A percentile compares a stretch with the other conserved stretches of the same genome.
Evolutionary conservation across 2,113 vertebrate species (phyloP).

Genomic region (Phoxinus phoxinus): DNA sequence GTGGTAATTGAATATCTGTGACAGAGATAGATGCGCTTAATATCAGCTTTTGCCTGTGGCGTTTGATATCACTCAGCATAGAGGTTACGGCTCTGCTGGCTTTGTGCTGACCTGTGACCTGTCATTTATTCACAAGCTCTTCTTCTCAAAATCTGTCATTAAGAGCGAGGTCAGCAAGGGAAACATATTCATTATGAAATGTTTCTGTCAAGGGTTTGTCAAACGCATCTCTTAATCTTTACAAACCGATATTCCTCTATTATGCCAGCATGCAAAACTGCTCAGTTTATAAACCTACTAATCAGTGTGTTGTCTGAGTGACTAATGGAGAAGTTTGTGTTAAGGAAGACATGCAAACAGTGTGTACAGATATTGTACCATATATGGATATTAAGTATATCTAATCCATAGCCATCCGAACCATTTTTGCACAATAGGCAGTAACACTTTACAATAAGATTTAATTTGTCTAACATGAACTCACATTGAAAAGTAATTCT

Average conservation of each 20-base stretch:
- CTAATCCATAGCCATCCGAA: background rate
- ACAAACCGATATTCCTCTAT: background rate
- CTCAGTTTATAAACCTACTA: background rate
- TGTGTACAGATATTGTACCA: background rate
- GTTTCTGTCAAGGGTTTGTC: background rate
- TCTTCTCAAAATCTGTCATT: background rate
- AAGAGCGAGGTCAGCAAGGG: background rate
- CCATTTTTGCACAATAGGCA: too few species aligned
- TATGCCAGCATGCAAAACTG: background rate
- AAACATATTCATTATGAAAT: background rate
- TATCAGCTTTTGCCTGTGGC: slow-evolving; percentile 26
- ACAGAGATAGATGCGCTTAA: slow-evolving; percentile 54
- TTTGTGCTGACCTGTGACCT: background rate
- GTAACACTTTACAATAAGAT: too few species aligned
- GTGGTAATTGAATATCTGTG: slow-evolving; percentile 52
- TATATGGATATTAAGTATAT: background rate
- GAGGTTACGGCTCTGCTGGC: background rate
- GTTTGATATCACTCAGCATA: slow-evolving; percentile 35
- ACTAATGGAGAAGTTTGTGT: background rate
- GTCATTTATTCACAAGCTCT: background rate
- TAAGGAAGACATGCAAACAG: background rate
- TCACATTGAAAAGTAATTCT: too few species aligned
- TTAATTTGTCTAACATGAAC: too few species aligned
- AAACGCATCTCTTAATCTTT: background rate
- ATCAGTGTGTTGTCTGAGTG: background rate